These are phyloP conservation scores for Oreocharis arfaki DNA, from an alignment of 2,113 vertebrate species.

Conservation along the genomic window DNA sequence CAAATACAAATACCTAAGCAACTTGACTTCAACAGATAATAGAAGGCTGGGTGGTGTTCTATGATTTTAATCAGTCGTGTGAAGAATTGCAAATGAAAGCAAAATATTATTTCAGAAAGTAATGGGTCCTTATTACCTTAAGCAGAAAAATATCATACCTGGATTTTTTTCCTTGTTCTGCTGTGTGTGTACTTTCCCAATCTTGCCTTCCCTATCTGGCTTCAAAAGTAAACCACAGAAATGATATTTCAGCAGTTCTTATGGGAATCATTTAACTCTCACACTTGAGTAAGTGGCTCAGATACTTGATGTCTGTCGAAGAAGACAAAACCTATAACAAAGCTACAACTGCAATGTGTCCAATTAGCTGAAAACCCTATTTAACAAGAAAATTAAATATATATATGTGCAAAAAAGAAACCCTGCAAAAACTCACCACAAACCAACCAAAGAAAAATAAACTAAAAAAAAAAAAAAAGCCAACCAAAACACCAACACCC, in stretches of 20 bases:
- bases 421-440: neutral
- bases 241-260: neutral
- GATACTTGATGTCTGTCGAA: neutral
- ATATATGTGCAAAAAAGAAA: too few species aligned
- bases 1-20: neutral
- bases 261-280: neutral
- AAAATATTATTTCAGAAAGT: neutral
- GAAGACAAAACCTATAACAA: neutral
- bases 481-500: neutral
- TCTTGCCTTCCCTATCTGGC: neutral
- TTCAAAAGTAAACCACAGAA: neutral
- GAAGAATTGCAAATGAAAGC: neutral
- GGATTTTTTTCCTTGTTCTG: neutral
- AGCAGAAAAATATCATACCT: neutral
- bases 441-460: neutral
- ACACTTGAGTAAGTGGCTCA: neutral
- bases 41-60: neutral
- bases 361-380: neutral
- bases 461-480: too few species aligned
- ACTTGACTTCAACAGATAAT: neutral
- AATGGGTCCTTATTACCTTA: neutral
- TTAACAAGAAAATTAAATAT: neutral
- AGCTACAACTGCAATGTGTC: neutral
- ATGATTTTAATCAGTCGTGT: accelerated
- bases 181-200: neutral